phyloP scores from a whole-genome alignment of 2,888 invertebrate species.

The Chironomus riparius region DNA sequence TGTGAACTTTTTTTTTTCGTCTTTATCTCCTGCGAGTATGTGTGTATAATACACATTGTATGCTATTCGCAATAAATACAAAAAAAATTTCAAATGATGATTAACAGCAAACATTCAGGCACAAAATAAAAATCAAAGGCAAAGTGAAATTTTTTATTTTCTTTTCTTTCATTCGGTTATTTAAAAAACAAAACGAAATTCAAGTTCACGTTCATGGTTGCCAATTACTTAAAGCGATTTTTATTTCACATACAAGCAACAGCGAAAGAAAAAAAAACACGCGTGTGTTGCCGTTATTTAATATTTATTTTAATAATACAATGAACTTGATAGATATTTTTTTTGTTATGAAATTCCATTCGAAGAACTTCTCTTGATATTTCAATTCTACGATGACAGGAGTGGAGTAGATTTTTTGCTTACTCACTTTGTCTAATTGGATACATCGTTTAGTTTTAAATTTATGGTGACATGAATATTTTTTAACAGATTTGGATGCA shows the following conservation, averaged over 20 bases:
- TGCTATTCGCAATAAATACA: no score
- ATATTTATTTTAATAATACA: conserved; percentile 23
- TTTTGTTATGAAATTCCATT: neutral
- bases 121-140: neutral
- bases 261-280: neutral
- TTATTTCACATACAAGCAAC: neutral
- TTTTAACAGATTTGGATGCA: no score
- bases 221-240: conserved; percentile 18
- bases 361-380: neutral
- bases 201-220: conserved; percentile 26
- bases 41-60: no score
- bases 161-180: neutral
- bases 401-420: neutral
- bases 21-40: no score
- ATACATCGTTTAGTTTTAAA: no score
- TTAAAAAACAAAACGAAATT: conserved; percentile 16
- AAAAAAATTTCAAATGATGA: no score
- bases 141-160: neutral
- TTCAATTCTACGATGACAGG: neutral
- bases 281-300: conserved; percentile 24
- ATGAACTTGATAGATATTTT: conserved; percentile 4
- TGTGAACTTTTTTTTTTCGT: no score
- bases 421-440: no score
- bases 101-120: neutral
- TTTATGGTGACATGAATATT: no score